These are phyloP conservation scores for Ganaspis brasiliensis DNA, from an alignment of 2,888 invertebrate genomes.

Conservation along the genomic window DNA sequence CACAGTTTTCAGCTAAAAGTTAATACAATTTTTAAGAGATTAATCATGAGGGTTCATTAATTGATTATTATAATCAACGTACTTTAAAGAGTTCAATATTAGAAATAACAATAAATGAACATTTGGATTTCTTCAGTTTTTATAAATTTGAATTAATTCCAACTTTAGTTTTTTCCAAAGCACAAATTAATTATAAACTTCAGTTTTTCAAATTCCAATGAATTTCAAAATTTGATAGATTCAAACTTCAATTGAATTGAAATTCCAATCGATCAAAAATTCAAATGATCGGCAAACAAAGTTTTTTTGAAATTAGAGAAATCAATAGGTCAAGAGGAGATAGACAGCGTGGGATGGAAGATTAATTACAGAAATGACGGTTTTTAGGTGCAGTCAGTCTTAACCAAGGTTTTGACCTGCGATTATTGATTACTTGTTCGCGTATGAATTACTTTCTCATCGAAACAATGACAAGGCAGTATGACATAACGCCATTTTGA, in stretches of 20 bases:
- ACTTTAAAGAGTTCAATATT: no score
- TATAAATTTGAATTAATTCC: no score
- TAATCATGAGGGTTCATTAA: constrained; percentile 17
- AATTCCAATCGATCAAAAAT: no score
- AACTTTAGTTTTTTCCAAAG: no score
- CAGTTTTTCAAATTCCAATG: no score
- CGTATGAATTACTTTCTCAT: constrained; percentile 46
- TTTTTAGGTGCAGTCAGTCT: constrained; percentile 63
- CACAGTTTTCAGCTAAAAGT: constrained; percentile 85
- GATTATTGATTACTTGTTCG: constrained; percentile 48
- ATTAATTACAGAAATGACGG: constrained; percentile 59
- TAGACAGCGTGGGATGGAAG: constrained; percentile 58
- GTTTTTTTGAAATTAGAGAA: background rate
- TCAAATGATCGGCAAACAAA: background rate
- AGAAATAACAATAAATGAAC: no score
- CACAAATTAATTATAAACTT: no score
- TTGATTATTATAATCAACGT: constrained; percentile 42
- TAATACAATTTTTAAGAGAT: constrained; percentile 44
- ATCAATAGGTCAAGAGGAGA: constrained; percentile 59
- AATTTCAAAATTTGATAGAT: no score
- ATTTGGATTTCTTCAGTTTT: no score
- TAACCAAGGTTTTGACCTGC: constrained; percentile 61
- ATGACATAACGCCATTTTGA: constrained; percentile 29
- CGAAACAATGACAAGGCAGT: constrained; percentile 45
- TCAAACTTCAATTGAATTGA: no score